Base-by-base conservation (phyloP, 2,113 vertebrate species). In the Burhinus oedicnemus region DNA sequence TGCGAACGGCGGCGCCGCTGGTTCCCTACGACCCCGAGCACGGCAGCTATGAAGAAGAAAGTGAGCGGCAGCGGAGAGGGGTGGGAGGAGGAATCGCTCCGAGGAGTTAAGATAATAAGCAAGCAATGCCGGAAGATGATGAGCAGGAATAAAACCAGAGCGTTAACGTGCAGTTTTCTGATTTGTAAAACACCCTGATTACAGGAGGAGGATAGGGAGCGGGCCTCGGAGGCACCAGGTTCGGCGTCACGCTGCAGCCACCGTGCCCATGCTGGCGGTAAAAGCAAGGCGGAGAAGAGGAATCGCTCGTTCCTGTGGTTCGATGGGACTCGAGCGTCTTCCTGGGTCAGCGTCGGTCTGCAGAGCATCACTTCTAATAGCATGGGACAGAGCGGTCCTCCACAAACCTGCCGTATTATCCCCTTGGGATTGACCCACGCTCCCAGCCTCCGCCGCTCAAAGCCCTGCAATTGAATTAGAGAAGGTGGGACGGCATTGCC, bases 311-410 rank as follows among this genome's bases (percentile, higher is more conserved):
- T 77, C 11, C 61, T 13, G 19, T 1, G 9, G 22, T 9, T 87
- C 25, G 8, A 0, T 18, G 3, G 1, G 29, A 12, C 40, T 38
- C 8, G 0, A 70, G 57, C n/a, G 11, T 25, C 52, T 47, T 16
- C 52, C 76, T 7, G 25, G 26, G 15, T 15, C 44, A 34, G 55
- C 26, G 5, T 4, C 1, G 3, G 19, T 32, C 83, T 64, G 72
- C 27, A 16, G 32, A 87, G 72, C 72, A 34, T n/a, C 64, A 3
- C 69, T 38, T 22, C 9, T 12, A 64, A 49, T 10, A 20, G 40
- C 40, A 9, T 1, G 9, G 65, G 54, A 74, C 30, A 12, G 40
- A 23, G 57, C 5, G 0, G 8, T 30, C 47, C 57, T 58, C 51
- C 69, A 7, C 51, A 54, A 27, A 45, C 12, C 45, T 2, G 4